Evolutionary conservation across 2,113 vertebrate genomes (phyloP).

Genomic region (Haemorhous mexicanus): DNA sequence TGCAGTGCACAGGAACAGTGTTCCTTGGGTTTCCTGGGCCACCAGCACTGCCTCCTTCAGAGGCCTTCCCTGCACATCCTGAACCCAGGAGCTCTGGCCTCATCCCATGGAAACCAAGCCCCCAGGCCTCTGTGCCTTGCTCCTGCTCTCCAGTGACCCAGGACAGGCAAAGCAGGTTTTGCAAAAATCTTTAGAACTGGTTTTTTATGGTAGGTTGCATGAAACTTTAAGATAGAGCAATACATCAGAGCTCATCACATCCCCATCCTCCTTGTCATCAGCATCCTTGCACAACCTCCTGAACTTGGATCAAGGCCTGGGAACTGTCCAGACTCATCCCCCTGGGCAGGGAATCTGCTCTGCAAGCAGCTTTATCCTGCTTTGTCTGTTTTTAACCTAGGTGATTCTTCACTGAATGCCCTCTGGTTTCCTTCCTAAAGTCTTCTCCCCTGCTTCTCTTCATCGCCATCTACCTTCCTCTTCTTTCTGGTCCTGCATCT

Average conservation of each 20-base stretch:
- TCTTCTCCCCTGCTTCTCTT: background rate
- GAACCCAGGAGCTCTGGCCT: background rate
- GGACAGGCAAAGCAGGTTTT: background rate
- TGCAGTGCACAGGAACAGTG: background rate
- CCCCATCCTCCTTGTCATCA: background rate
- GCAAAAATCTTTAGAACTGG: background rate
- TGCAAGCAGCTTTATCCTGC: background rate
- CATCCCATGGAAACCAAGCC: background rate
- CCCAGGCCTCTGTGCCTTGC: background rate
- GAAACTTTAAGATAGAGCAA: background rate
- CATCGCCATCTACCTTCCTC: background rate
- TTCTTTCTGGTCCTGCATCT: background rate
- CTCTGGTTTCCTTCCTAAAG: background rate
- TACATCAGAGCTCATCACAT: background rate
- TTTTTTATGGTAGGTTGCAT: background rate
- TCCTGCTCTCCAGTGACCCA: background rate
- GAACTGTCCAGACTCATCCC: background rate
- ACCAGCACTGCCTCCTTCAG: fast-evolving
- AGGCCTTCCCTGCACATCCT: background rate
- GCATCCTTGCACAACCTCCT: background rate
- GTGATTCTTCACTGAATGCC: background rate
- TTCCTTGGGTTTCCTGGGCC: background rate
- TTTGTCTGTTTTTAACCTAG: background rate
- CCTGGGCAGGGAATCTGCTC: background rate
- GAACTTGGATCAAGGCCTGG: background rate